Percentiles rank a stretch among this genome's conserved stretches.
These are phyloP conservation scores for Nipponia nippon DNA, from an alignment of 2,113 vertebrate species.

Conservation along the genomic window DNA sequence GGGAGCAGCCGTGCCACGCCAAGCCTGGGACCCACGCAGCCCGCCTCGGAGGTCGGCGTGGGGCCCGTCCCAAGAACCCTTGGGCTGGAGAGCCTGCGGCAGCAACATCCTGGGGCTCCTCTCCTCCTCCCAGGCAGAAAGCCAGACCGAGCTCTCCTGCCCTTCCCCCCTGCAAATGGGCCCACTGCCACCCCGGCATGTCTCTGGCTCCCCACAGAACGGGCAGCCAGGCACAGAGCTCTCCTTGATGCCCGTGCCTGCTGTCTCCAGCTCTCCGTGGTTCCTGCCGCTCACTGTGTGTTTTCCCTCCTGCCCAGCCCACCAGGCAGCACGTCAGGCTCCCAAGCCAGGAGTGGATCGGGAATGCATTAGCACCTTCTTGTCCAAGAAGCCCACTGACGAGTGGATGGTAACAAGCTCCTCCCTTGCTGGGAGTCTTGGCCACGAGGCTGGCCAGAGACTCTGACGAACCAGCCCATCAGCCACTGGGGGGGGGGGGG, in stretches of 20 bases:
- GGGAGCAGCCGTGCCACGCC: not conserved
- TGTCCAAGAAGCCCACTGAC: too few species aligned
- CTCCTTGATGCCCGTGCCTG: not conserved
- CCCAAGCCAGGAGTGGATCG: fast-evolving
- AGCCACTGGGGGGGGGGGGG: not conserved
- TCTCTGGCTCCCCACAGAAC: not conserved
- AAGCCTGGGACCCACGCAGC: not conserved
- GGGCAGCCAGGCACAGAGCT: not conserved
- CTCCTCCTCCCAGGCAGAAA: not conserved
- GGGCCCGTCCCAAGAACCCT: not conserved
- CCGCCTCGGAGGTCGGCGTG: not conserved
- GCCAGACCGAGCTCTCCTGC: not conserved
- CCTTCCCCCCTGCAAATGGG: not conserved
- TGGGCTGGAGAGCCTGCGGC: not conserved
- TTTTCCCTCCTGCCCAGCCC: not conserved
- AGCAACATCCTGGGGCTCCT: not conserved
- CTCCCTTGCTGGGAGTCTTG: not conserved
- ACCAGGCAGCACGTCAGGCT: too few species aligned
- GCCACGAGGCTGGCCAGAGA: not conserved
- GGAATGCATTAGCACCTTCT: not conserved
- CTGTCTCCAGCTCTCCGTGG: not conserved
- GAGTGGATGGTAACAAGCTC: not conserved
- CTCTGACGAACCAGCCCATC: not conserved
- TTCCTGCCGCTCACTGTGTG: not conserved
- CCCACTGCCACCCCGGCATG: not conserved